Conservation (phyloP, 2,888 invertebrate species). For the Aspidiotus destructor region DNA sequence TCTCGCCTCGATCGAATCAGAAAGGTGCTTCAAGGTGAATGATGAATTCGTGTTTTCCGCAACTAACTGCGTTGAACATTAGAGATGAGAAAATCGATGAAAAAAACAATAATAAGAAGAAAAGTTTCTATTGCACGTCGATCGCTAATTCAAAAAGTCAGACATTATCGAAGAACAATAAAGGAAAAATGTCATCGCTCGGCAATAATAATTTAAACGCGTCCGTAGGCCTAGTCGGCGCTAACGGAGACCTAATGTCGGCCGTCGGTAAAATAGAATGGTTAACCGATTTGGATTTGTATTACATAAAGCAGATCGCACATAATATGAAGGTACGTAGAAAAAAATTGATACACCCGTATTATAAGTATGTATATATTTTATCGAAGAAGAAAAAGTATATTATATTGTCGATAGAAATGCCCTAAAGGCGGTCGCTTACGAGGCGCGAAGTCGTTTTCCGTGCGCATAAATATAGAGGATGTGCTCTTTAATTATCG, state of each 20-base stretch:
- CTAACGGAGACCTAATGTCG: neutral
- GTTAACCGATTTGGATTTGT: slow-evolving; percentile 48
- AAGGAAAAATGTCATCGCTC: slow-evolving; percentile 14
- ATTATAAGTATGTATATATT: too few relatives aligned
- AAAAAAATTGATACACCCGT: too few relatives aligned
- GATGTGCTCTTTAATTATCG: too few relatives aligned
- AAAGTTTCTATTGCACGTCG: slow-evolving; percentile 12
- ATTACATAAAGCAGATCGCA: slow-evolving; percentile 49
- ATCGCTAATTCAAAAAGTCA: slow-evolving; percentile 7
- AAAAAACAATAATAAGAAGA: slow-evolving; percentile 22
- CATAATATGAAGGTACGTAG: slow-evolving; percentile 47
- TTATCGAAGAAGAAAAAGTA: too few relatives aligned
- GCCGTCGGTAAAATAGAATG: slow-evolving; percentile 44
- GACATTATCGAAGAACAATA: neutral
- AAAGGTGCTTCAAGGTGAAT: neutral
- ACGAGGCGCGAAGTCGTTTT: too few relatives aligned
- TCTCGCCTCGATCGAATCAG: too few relatives aligned
- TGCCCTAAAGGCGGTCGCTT: too few relatives aligned
- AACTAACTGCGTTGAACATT: slow-evolving; percentile 44
- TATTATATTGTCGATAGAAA: too few relatives aligned
- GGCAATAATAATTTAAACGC: neutral
- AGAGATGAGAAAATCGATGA: slow-evolving; percentile 38
- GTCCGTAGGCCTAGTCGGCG: slow-evolving; percentile 26
- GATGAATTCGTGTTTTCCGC: slow-evolving; percentile 48
- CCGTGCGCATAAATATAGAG: too few relatives aligned